These are phyloP conservation scores for Lampris incognitus DNA, from an alignment of 2,113 vertebrate genomes.

Conservation along the genomic window DNA sequence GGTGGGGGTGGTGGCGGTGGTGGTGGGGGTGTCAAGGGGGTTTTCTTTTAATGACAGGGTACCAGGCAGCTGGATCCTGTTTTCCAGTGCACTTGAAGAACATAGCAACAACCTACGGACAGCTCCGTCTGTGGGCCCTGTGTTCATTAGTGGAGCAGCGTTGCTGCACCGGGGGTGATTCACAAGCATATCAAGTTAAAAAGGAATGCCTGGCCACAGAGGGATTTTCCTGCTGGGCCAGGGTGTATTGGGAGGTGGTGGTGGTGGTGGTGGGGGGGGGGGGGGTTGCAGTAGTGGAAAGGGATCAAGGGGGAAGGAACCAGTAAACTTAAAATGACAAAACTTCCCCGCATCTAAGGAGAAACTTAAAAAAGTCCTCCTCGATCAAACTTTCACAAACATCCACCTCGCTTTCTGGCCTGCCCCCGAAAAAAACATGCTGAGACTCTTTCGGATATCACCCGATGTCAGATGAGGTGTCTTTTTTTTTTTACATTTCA, in stretches of 20 bases:
- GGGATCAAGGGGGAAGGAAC: slow-evolving; percentile 62
- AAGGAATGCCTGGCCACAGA: slow-evolving; percentile 78
- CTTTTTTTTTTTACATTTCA: slow-evolving; percentile 19
- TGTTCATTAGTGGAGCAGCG: slow-evolving; percentile 80
- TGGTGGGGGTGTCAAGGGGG: slow-evolving; percentile 45
- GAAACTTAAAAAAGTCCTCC: slow-evolving; percentile 48
- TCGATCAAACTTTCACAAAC: slow-evolving; percentile 28
- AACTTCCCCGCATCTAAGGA: slow-evolving; percentile 50
- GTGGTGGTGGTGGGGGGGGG: slow-evolving; percentile 34
- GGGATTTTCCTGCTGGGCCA: slow-evolving; percentile 74
- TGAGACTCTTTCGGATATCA: slow-evolving; percentile 18
- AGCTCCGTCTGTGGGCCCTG: slow-evolving; percentile 71
- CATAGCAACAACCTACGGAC: slow-evolving; percentile 57
- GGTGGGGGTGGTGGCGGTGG: too few species aligned
- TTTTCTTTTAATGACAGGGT: slow-evolving; percentile 72
- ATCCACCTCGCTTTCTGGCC: neutral
- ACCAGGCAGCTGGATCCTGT: slow-evolving; percentile 82
- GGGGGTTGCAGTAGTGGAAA: slow-evolving; percentile 36
- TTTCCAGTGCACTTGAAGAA: slow-evolving; percentile 71
- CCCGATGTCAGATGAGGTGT: slow-evolving; percentile 6
- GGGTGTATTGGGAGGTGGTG: slow-evolving; percentile 31
- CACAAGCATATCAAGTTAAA: slow-evolving; percentile 85
- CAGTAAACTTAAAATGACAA: slow-evolving; percentile 65
- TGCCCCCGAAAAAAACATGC: slow-evolving; percentile 21
- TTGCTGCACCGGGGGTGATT: slow-evolving; percentile 74